These are phyloP conservation scores for Pecten maximus DNA, from an alignment of 2,888 invertebrate genomes.

Conservation along the genomic window DNA sequence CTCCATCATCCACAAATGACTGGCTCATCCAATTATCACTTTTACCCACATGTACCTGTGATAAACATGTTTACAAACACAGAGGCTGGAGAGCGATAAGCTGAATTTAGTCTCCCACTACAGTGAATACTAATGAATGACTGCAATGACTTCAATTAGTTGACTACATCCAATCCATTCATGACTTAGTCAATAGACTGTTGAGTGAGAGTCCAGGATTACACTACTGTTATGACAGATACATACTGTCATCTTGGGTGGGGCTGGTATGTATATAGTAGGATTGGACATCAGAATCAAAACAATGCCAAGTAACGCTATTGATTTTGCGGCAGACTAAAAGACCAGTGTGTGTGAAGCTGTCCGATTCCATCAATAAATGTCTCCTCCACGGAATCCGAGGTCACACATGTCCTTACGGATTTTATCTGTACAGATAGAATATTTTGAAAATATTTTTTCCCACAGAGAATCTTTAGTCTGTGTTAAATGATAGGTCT, in stretches of 20 bases:
- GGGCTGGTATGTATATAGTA: neutral
- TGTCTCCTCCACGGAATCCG: neutral
- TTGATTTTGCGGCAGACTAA: slow-evolving; percentile 4
- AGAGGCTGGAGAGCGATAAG: neutral
- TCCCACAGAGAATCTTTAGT: neutral
- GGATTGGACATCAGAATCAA: slow-evolving; percentile 11
- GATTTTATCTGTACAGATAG: neutral
- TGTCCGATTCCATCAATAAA: slow-evolving; percentile 8
- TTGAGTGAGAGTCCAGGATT: neutral
- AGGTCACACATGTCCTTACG: neutral
- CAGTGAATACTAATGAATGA: neutral
- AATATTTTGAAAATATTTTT: neutral
- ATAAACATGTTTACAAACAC: slow-evolving; percentile 26
- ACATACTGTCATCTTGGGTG: neutral
- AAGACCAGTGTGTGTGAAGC: slow-evolving; percentile 18
- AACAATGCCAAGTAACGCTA: neutral
- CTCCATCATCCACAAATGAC: neutral
- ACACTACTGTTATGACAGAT: neutral
- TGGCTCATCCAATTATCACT: slow-evolving; percentile 1
- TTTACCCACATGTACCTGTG: neutral
- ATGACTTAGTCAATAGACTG: neutral
- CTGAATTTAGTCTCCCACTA: neutral
- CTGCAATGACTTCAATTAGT: neutral
- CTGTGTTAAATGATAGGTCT: neutral
- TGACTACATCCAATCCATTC: neutral